Base-by-base conservation (phyloP, 2,888 invertebrate species). In the Nomada ferruginata region DNA sequence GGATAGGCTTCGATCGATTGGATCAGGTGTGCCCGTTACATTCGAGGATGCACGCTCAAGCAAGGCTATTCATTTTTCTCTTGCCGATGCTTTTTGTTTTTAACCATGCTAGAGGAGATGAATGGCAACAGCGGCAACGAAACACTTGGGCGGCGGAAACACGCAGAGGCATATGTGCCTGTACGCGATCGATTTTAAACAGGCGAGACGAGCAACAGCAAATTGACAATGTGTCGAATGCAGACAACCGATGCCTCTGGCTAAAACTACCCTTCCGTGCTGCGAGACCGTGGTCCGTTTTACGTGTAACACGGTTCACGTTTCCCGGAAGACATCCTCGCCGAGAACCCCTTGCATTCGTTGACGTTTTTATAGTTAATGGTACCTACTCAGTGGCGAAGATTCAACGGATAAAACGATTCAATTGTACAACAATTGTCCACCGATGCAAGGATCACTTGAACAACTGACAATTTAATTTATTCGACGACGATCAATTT, bases 161-260 rank as follows among this genome's bases (percentile, higher is more conserved):
- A 80, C 76, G 70, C 79, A 36, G 29, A 76, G 83, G 81, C 85
- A 85, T 85, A 82, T 69, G 82, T 83, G 86, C 83, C 85, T 87
- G 87, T 70, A 85, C 85, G 84, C 90, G 90, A 93, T 93, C 92
- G 93, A 93, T 93, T 93, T 93, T 92, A 91, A 93, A 91, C 90
- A 88, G 89, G 89, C 88, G 86, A 89, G 87, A 86, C 80, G 83
- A 84, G 83, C 89, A 89, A 85, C 86, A 84, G 84, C 90, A 91
- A 92, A 93, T 92, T 93, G 93, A 93, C 92, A 93, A 89, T 90
- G 89, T 91, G 93, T 93, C 93, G 92, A 92, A 92, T 90, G 90
- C 93, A 93, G 92, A 79, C 87, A 84, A 84, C 83, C 88, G 83
- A 90, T 89, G 90, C 90, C 91, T 87, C 89, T 87, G 87, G 87